These are phyloP conservation scores for Papilio gigon DNA, from an alignment of 2,888 invertebrate species.

Conservation along the genomic window DNA sequence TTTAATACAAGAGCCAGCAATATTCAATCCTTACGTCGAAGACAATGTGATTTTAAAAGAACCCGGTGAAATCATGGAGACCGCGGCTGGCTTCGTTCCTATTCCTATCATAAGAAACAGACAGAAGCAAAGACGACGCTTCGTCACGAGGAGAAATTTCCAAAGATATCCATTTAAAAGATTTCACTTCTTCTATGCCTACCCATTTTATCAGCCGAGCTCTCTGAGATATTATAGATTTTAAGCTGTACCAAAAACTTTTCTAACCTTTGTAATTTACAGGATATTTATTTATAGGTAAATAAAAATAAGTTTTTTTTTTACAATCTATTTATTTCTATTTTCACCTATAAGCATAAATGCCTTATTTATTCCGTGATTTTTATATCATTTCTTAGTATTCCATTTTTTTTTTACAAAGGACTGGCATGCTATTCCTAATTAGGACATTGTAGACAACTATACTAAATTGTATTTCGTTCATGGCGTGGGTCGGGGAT, in stretches of 20 bases:
- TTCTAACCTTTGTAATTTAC: neutral
- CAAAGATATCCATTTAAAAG: conserved; percentile 55
- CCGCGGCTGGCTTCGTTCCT: conserved; percentile 70
- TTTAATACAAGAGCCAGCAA: conserved; percentile 41
- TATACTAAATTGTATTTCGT: conserved; percentile 57
- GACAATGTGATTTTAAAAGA: conserved; percentile 54
- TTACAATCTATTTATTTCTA: conserved; percentile 66
- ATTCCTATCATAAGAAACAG: conserved; percentile 59
- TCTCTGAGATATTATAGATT: conserved; percentile 66
- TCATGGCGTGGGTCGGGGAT: conserved; percentile 57
- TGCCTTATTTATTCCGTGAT: conserved; percentile 55
- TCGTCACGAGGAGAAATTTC: conserved; percentile 61
- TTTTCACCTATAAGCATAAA: conserved; percentile 59
- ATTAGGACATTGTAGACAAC: conserved; percentile 36
- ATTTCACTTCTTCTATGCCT: conserved; percentile 60
- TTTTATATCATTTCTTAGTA: conserved; percentile 49
- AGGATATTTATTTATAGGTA: conserved; percentile 36
- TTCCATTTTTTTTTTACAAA: conserved; percentile 52
- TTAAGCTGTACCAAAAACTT: conserved; percentile 47
- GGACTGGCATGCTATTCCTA: conserved; percentile 17
- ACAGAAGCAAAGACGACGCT: conserved; percentile 55
- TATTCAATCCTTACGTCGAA: conserved; percentile 47
- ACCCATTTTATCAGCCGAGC: conserved; percentile 65
- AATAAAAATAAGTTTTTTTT: conserved; percentile 40
- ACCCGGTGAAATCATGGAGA: conserved; percentile 70